Conservation (phyloP, 2,888 invertebrate species). For the Watsonalla binaria region DNA sequence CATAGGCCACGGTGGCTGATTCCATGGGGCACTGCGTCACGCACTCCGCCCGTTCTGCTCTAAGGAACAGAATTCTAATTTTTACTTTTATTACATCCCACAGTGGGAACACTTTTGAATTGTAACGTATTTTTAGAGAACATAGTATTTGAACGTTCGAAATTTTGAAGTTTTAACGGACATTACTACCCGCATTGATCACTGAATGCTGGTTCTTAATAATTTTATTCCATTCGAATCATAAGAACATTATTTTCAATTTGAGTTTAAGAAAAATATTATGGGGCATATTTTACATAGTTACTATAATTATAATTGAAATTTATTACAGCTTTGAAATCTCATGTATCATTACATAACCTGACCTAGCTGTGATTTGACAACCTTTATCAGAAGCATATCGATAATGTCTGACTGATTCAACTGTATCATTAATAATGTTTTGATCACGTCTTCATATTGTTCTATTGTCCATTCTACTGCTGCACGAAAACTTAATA, state of each 20-base stretch:
- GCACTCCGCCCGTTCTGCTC: slow-evolving; percentile 43
- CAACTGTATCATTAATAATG: background rate
- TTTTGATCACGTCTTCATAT: slow-evolving; percentile 28
- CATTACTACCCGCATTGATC: too few relatives aligned
- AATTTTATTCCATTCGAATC: too few relatives aligned
- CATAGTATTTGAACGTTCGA: background rate
- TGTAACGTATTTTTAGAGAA: slow-evolving; percentile 15
- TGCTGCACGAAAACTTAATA: slow-evolving; percentile 4
- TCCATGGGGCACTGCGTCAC: slow-evolving; percentile 41
- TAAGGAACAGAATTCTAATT: slow-evolving; percentile 29
- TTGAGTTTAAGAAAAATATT: too few relatives aligned
- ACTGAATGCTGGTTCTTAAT: too few relatives aligned
- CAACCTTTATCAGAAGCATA: too few relatives aligned
- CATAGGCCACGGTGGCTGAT: slow-evolving; percentile 47
- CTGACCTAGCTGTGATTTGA: too few relatives aligned
- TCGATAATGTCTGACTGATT: background rate
- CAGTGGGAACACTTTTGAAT: slow-evolving; percentile 14
- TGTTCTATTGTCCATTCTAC: slow-evolving; percentile 31
- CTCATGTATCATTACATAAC: too few relatives aligned
- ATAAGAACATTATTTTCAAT: too few relatives aligned
- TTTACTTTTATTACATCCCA: slow-evolving; percentile 33
- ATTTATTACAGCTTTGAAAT: too few relatives aligned
- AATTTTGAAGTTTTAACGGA: background rate
- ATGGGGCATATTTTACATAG: too few relatives aligned
- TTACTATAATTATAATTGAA: too few relatives aligned